A percentile compares a stretch with the other conserved stretches of the same genome.
Conservation (phyloP, 2,113 vertebrate genomes). For the Tenrec ecaudatus region DNA sequence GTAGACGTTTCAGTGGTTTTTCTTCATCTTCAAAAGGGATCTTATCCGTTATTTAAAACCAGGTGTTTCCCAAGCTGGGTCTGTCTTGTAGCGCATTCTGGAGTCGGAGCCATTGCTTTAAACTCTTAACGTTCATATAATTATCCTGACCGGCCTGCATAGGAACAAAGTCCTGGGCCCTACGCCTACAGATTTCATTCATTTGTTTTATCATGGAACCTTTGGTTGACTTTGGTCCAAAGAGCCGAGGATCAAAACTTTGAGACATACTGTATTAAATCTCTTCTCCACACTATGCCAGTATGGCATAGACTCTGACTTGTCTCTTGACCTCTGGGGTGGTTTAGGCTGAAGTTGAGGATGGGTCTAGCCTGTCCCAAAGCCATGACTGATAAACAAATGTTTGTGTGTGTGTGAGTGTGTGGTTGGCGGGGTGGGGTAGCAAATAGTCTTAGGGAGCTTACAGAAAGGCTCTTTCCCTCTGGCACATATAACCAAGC, state of each 20-base stretch:
- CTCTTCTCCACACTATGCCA: neutral
- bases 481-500: neutral
- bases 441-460: rapidly evolving
- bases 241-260: neutral
- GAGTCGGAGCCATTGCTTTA: too few species aligned
- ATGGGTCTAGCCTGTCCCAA: neutral
- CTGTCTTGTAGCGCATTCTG: too few species aligned
- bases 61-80: too few species aligned
- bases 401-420: neutral
- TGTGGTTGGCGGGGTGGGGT: too few species aligned
- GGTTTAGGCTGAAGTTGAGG: neutral
- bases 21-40: too few species aligned
- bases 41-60: too few species aligned
- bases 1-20: too few species aligned
- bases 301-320: neutral
- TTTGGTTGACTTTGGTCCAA: neutral
- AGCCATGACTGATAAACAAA: neutral
- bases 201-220: neutral
- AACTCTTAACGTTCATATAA: too few species aligned
- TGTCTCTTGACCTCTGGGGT: neutral
- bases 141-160: neutral
- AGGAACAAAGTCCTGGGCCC: neutral
- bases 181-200: neutral
- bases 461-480: neutral
- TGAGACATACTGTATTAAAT: neutral